Evolutionary conservation across 2,113 vertebrate genomes (phyloP).

Genomic region (Tinamus guttatus): DNA sequence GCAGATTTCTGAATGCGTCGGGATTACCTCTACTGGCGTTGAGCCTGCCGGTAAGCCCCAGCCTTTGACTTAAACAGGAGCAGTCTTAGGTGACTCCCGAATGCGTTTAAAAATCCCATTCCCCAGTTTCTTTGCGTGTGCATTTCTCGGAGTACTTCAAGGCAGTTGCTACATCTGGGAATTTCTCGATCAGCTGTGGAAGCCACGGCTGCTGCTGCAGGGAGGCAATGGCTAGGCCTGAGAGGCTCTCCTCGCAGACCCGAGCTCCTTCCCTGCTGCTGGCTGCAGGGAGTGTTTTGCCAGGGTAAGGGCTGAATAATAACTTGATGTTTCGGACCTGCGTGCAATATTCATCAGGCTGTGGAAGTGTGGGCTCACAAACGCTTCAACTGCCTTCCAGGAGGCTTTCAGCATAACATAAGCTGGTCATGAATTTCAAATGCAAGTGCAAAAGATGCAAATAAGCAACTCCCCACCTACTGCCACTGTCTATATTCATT

Average conservation of each 20-base stretch:
- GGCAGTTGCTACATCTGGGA: background rate
- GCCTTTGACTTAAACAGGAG: background rate
- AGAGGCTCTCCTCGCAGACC: background rate
- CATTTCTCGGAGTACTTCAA: background rate
- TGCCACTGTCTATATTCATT: constrained; percentile 21
- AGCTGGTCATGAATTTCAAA: constrained; percentile 63
- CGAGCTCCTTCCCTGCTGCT: background rate
- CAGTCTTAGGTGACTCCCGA: background rate
- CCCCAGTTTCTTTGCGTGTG: background rate
- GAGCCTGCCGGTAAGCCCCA: background rate
- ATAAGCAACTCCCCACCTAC: constrained; percentile 27
- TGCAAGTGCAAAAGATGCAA: constrained; percentile 63
- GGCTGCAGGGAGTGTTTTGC: background rate
- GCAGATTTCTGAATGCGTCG: background rate
- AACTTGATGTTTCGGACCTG: background rate
- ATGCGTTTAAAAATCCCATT: background rate
- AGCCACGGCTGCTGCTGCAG: background rate
- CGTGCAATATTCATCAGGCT: background rate
- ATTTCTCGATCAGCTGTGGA: background rate
- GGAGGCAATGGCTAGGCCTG: accelerated
- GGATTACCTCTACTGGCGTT: background rate
- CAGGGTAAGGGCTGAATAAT: background rate
- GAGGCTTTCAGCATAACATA: constrained; percentile 38
- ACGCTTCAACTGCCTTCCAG: constrained; percentile 50
- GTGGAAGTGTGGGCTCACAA: background rate